A percentile compares a stretch with the other conserved stretches of the same genome.
phyloP scores from a whole-genome alignment of 1,140 invertebrate species.

The Drosophila bipectinata region DNA sequence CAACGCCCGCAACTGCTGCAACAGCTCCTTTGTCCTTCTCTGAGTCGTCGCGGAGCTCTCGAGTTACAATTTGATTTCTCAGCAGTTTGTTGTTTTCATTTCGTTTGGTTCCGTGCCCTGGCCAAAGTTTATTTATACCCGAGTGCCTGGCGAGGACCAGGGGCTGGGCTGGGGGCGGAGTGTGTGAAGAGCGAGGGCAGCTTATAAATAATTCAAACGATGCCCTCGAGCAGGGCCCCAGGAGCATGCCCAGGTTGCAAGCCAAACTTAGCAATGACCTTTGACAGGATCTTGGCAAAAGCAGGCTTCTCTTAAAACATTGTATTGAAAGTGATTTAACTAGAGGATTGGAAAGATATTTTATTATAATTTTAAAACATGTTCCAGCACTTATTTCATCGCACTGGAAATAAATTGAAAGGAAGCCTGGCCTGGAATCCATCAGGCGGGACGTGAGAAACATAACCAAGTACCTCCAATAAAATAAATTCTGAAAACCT shows the following conservation, averaged over 20 bases:
- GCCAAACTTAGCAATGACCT: constrained; percentile 45
- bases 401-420: constrained; percentile 4
- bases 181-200: constrained; percentile 21
- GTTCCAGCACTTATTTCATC: background rate
- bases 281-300: constrained; percentile 25
- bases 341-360: background rate
- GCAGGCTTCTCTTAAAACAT: background rate
- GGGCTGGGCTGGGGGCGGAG: background rate
- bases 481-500: background rate
- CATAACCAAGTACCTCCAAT: constrained; percentile 8
- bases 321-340: background rate
- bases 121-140: constrained; percentile 65
- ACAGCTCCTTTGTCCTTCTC: constrained; percentile 39
- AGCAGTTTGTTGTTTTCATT: constrained; percentile 50
- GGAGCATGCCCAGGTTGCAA: constrained; percentile 1
- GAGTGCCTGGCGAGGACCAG: background rate
- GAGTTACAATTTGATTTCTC: constrained; percentile 75
- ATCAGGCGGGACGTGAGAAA: constrained; percentile 48
- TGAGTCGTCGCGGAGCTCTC: constrained; percentile 39
- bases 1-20: constrained; percentile 1
- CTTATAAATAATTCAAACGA: constrained; percentile 75
- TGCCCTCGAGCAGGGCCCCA: constrained; percentile 33
- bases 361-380: background rate
- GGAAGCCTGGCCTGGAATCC: constrained; percentile 47
- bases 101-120: constrained; percentile 43